Percentiles rank a stretch among this genome's conserved stretches.
These are phyloP conservation scores for Cryptoprocta ferox DNA, from an alignment of 2,797 vertebrate species.

Conservation along the genomic window DNA sequence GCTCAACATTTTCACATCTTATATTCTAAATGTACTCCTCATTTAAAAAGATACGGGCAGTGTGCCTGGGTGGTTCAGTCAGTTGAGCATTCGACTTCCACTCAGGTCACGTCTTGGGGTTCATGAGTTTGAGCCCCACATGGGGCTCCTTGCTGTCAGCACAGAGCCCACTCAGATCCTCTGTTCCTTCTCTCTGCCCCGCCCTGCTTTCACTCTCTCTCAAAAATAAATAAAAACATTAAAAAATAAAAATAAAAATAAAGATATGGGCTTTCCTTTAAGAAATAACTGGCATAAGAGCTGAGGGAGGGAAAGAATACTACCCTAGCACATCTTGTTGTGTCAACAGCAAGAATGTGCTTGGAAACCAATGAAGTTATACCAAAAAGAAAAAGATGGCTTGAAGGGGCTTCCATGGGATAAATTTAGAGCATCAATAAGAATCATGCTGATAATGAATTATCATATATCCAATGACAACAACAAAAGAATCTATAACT, in stretches of 20 bases:
- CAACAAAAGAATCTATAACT: neutral
- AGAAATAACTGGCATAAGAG: neutral
- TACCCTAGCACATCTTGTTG: rapidly evolving
- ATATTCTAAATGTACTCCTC: neutral
- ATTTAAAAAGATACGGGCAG: neutral
- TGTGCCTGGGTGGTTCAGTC: too few relatives aligned
- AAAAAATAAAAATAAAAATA: too few relatives aligned
- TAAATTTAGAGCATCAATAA: neutral
- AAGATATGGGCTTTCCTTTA: neutral
- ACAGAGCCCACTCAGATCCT: too few relatives aligned
- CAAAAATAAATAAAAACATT: too few relatives aligned
- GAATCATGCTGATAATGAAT: neutral
- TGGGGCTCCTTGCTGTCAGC: too few relatives aligned
- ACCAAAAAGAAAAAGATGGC: neutral
- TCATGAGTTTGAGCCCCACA: too few relatives aligned
- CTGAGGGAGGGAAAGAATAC: neutral
- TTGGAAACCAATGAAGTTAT: neutral
- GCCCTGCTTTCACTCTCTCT: too few relatives aligned
- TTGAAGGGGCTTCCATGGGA: neutral
- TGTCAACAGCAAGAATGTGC: neutral
- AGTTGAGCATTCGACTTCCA: too few relatives aligned
- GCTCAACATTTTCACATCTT: neutral
- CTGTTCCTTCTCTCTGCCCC: too few relatives aligned
- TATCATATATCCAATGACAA: neutral
- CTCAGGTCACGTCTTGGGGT: too few relatives aligned